phyloP scores from a whole-genome alignment of 2,888 invertebrate species.

The Azorinus chamasolen region DNA sequence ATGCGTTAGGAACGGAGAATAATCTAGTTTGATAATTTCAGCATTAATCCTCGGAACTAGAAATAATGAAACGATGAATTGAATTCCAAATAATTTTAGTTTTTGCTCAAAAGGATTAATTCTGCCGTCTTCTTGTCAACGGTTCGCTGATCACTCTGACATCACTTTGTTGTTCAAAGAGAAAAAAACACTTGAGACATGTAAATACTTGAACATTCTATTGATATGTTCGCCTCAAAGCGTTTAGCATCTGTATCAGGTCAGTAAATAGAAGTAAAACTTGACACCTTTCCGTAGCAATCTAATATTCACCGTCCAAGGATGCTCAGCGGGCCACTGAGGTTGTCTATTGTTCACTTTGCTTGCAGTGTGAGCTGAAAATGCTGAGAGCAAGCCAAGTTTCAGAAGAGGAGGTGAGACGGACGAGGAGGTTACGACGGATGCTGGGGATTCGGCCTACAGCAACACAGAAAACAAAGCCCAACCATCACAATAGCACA shows the following conservation, averaged over 20 bases:
- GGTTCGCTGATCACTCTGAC: too few relatives aligned
- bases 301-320: slow-evolving; percentile 22
- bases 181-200: background rate
- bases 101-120: too few relatives aligned
- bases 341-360: slow-evolving; percentile 21
- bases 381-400: background rate
- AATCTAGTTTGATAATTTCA: too few relatives aligned
- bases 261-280: slow-evolving; percentile 12
- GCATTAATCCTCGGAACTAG: too few relatives aligned
- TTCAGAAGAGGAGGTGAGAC: slow-evolving; percentile 2
- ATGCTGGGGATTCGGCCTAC: slow-evolving; percentile 8
- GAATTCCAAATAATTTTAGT: too few relatives aligned
- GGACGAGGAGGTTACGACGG: slow-evolving; percentile 6
- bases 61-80: too few relatives aligned
- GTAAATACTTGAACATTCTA: too few relatives aligned
- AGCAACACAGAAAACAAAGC: slow-evolving; percentile 19
- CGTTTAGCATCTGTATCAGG: background rate
- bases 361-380: slow-evolving; percentile 16
- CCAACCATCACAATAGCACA: slow-evolving; percentile 41
- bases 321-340: slow-evolving; percentile 24
- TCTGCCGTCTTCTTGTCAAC: too few relatives aligned
- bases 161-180: background rate
- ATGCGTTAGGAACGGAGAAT: too few relatives aligned
- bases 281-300: slow-evolving; percentile 37
- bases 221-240: background rate